Evolutionary conservation across 1,140 invertebrate species (phyloP).

Genomic region (Pseudomyrmex dendroicus): DNA sequence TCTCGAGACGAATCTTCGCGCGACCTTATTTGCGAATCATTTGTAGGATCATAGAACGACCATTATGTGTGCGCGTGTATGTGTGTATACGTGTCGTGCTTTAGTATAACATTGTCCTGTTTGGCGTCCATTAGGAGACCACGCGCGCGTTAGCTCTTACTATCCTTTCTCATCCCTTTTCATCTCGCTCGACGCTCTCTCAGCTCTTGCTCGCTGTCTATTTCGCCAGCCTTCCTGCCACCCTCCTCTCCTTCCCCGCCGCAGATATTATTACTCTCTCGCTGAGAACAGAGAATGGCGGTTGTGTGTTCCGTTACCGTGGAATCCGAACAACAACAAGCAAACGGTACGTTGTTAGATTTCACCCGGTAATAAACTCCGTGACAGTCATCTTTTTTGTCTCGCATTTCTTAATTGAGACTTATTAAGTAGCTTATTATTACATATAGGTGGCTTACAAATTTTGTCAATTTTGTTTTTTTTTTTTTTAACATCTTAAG

Average conservation of each 20-base stretch:
- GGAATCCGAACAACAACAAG: conserved; percentile 54
- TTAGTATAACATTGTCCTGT: conserved; percentile 64
- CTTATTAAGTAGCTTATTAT: conserved; percentile 25
- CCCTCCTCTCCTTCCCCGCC: neutral
- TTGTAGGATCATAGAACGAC: conserved; percentile 33
- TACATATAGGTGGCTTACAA: neutral
- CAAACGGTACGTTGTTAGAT: conserved; percentile 26
- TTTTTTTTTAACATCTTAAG: too few relatives aligned
- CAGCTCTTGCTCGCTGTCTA: conserved; percentile 50
- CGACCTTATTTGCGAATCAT: conserved; percentile 38
- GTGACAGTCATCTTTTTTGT: conserved; percentile 31
- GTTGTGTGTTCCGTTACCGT: conserved; percentile 35
- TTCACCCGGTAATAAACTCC: conserved; percentile 17
- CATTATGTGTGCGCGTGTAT: neutral
- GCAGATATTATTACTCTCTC: conserved; percentile 54
- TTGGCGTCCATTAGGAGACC: conserved; percentile 69
- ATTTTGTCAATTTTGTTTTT: too few relatives aligned
- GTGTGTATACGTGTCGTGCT: conserved; percentile 35
- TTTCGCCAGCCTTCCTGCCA: conserved; percentile 12
- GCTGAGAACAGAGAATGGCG: conserved; percentile 43
- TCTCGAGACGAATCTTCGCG: conserved; percentile 1
- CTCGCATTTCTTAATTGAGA: conserved; percentile 6
- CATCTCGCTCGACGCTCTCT: conserved; percentile 47
- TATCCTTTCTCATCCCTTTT: conserved; percentile 60
- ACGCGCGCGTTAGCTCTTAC: conserved; percentile 56